These are phyloP conservation scores for Papilio gigon DNA, from an alignment of 2,888 invertebrate genomes.

Conservation along the genomic window DNA sequence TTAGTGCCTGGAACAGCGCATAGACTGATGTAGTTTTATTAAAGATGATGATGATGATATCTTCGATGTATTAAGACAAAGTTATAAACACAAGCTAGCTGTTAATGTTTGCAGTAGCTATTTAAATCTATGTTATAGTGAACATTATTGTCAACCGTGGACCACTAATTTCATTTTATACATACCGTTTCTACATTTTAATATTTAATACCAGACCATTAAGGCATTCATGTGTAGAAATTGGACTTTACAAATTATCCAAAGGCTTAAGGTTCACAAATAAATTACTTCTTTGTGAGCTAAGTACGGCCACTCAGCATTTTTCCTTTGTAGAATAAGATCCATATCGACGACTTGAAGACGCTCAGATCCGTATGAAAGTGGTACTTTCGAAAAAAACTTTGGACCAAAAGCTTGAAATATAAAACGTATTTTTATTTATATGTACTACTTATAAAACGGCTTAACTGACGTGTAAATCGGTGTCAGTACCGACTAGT, in stretches of 20 bases:
- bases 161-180: background rate
- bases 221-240: background rate
- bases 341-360: constrained; percentile 18
- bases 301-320: constrained; percentile 18
- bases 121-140: too few relatives aligned
- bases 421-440: background rate
- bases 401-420: background rate
- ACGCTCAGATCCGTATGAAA: constrained; percentile 5
- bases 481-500: too few relatives aligned
- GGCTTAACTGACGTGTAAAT: too few relatives aligned
- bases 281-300: constrained; percentile 3
- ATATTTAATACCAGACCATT: background rate
- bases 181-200: background rate
- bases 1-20: too few relatives aligned
- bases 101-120: too few relatives aligned
- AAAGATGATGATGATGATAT: too few relatives aligned
- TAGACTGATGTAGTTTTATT: too few relatives aligned
- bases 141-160: too few relatives aligned
- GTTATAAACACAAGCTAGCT: too few relatives aligned
- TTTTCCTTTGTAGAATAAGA: constrained; percentile 19
- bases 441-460: too few relatives aligned
- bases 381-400: background rate
- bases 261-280: constrained; percentile 10
- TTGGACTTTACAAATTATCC: background rate
- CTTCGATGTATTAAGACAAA: too few relatives aligned